Evolutionary conservation across 2,888 invertebrate species (phyloP).

Genomic region (Oscheius sp.): DNA sequence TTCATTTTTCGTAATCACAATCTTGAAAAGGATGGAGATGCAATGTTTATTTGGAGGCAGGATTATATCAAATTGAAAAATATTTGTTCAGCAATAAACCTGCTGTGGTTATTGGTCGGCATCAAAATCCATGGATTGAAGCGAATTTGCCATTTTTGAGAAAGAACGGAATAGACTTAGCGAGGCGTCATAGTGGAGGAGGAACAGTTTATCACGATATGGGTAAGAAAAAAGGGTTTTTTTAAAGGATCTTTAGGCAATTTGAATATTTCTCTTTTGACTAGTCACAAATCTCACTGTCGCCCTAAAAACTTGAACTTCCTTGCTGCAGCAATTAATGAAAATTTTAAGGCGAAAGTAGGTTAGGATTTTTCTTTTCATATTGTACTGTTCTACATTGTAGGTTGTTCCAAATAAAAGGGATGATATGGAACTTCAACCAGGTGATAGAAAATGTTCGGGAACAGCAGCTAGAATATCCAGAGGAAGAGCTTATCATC

Average conservation of each 20-base stretch:
- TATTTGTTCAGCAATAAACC: constrained; percentile 79
- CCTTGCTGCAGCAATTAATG: constrained; percentile 83
- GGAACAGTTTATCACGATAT: constrained; percentile 95
- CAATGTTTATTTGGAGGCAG: constrained; percentile 85
- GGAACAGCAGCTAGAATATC: constrained; percentile 94
- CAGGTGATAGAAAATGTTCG: constrained; percentile 76
- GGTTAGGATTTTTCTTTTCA: not conserved
- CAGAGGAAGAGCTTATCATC: constrained; percentile 90
- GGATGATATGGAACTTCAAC: constrained; percentile 83
- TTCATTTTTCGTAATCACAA: constrained; percentile 91
- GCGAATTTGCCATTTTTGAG: constrained; percentile 80
- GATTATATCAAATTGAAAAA: not conserved
- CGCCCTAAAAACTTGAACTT: constrained; percentile 87
- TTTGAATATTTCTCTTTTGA: constrained; percentile 90
- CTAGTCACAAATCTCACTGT: constrained; percentile 83
- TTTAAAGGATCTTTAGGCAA: constrained; percentile 73
- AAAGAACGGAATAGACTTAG: constrained; percentile 77
- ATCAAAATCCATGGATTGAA: constrained; percentile 96
- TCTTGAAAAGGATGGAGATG: constrained; percentile 81
- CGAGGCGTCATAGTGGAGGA: constrained; percentile 88
- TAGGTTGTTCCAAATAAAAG: constrained; percentile 77
- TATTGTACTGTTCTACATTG: constrained; percentile 45
- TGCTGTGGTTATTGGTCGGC: constrained; percentile 91
- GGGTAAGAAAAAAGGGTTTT: constrained; percentile 73
- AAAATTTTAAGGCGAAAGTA: constrained; percentile 82